Conservation (phyloP, 1,140 invertebrate species). For the Achroia grisella region DNA sequence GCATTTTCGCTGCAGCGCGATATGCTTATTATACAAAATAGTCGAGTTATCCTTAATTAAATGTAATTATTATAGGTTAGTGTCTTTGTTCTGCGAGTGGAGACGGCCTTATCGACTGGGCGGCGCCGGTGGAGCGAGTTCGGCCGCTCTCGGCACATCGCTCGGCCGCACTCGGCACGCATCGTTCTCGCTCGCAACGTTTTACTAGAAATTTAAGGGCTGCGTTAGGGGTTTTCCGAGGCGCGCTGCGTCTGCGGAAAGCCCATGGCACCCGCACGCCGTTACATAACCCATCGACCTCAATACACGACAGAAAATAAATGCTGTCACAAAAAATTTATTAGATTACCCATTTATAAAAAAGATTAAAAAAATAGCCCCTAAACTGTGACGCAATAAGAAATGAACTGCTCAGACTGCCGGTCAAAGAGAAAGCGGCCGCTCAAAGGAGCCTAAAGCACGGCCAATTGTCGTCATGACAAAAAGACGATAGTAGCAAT, state of each 20-base stretch:
- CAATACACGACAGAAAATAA: conserved; percentile 13
- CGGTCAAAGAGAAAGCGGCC: conserved; percentile 23
- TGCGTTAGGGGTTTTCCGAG: conserved; percentile 42
- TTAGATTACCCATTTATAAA: too few species aligned
- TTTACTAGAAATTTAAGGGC: conserved; percentile 65
- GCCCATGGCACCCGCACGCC: conserved; percentile 22
- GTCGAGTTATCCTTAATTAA: conserved; percentile 66
- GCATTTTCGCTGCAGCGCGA: conserved; percentile 28
- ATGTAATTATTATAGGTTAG: conserved; percentile 72
- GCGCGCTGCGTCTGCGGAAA: conserved; percentile 17
- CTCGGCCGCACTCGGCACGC: conserved; percentile 21
- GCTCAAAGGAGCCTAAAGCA: conserved; percentile 23
- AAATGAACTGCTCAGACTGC: neutral
- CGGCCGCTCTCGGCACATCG: conserved; percentile 37
- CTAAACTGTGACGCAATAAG: conserved; percentile 2
- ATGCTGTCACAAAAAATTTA: conserved; percentile 3
- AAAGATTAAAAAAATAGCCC: conserved; percentile 10
- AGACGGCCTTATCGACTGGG: conserved; percentile 74
- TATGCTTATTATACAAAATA: conserved; percentile 55
- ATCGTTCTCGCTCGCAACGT: conserved; percentile 40
- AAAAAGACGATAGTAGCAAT: conserved; percentile 45
- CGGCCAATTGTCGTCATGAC: conserved; percentile 35
- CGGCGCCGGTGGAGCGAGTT: conserved; percentile 55
- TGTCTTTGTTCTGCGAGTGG: conserved; percentile 68
- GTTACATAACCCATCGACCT: conserved; percentile 27